phyloP scores from a whole-genome alignment of 2,113 vertebrate genomes.

The Genyomyrus donnyi region DNA sequence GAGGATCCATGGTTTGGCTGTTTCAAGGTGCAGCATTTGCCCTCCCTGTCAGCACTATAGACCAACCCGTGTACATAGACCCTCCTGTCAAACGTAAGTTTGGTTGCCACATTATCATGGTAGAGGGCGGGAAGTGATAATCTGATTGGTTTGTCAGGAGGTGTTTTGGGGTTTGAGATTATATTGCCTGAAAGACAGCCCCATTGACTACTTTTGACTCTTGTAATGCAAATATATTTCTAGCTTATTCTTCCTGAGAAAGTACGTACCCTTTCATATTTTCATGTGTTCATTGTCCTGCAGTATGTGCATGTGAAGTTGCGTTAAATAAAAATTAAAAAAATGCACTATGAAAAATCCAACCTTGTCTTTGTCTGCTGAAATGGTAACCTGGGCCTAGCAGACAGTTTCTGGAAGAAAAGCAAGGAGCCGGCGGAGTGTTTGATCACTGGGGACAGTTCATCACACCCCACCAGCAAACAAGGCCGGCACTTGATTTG shows the following conservation, averaged over 20 bases:
- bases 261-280: not conserved
- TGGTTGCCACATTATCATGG: slow-evolving; percentile 96
- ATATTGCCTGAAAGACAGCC: not conserved
- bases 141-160: slow-evolving; percentile 19
- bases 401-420: no score
- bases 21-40: slow-evolving; percentile 94
- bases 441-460: not conserved
- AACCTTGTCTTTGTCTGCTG: no score
- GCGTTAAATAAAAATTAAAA: not conserved
- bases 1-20: slow-evolving; percentile 93
- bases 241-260: not conserved
- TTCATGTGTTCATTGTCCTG: not conserved
- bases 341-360: not conserved
- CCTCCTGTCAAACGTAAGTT: slow-evolving; percentile 92
- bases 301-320: not conserved
- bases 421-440: not conserved
- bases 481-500: not conserved
- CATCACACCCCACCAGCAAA: not conserved
- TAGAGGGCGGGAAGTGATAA: slow-evolving; percentile 84
- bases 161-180: not conserved
- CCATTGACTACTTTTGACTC: not conserved
- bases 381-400: not conserved
- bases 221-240: not conserved
- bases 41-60: slow-evolving; percentile 80
- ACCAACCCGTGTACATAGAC: slow-evolving; percentile 91